Base-by-base conservation (phyloP, 2,888 invertebrate species). In the Microctonus aethiopoides region DNA sequence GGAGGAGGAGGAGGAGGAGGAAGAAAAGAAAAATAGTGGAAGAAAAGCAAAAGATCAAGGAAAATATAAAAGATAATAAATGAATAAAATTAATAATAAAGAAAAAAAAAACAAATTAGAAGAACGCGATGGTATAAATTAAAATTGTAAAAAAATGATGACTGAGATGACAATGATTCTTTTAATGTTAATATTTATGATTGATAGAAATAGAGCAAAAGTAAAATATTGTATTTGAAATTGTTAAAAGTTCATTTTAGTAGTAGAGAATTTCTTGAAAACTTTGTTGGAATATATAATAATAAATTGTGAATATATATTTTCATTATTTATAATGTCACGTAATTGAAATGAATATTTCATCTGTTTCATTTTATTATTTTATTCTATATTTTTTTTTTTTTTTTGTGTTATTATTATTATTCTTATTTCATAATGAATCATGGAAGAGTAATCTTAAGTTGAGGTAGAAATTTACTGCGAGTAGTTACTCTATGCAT, bases 291-390 rank as follows among this genome's bases (percentile, higher is more conserved):
- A n/a, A 46, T 46, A 7, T 20, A 16, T 46, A 46, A 16, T 46
- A 46, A 46, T 46, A 46, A 46, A 46, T 46, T 46, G 39, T 69
- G 51, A 69, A 69, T 69, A 46, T 60, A 65, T 36, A 51, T 65
- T 60, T 64, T 69, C 52, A 36, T 52, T 51, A 26, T 65, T 60
- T 60, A 69, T 64, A 65, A 36, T 36, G 54, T 54, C 64, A 64
- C 64, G n/a, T 26, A 46, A 16, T 64, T 69, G 51, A 60, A 36
- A 70, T 66, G 66, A 70, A 70, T 66, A 70, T 70, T 70, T 66
- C 66, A 65, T 70, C 24, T 10, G n/a, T 60, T 67, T 62, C 5
- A 62, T 62, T 29, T 29, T 34, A 46, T 46, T 46, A 46, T n/a
- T 16, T n/a, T 46, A 46, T 46, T n/a, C 9, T n/a, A n/a, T n/a